A percentile compares a stretch with the other conserved stretches of the same genome.
These are phyloP conservation scores for Nineta flava DNA, from an alignment of 2,888 invertebrate species.

Conservation along the genomic window DNA sequence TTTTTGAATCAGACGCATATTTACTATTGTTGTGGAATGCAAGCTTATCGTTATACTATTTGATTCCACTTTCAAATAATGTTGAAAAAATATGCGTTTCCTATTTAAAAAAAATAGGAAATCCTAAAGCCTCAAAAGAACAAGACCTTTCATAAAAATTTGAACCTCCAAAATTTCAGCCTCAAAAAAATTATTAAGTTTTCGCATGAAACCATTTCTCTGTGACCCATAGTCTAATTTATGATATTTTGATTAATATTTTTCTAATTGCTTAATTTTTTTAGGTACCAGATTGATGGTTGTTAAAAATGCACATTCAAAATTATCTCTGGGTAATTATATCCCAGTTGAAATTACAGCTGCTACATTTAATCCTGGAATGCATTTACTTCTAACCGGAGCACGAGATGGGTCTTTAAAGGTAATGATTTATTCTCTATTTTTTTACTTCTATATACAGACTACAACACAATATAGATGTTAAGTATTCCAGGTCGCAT, in stretches of 20 bases:
- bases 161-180: too few relatives aligned
- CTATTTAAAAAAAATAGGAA: too few relatives aligned
- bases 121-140: too few relatives aligned
- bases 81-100: too few relatives aligned
- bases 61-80: too few relatives aligned
- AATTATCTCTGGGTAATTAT: conserved; percentile 45
- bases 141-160: too few relatives aligned
- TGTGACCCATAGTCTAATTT: neutral
- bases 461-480: too few relatives aligned
- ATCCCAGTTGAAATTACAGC: conserved; percentile 59
- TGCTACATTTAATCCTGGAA: conserved; percentile 57
- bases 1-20: too few relatives aligned
- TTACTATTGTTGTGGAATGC: too few relatives aligned
- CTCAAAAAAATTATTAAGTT: neutral
- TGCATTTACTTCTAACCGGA: conserved; percentile 59
- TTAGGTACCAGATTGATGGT: conserved; percentile 48
- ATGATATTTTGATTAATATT: too few relatives aligned
- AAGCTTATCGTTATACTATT: too few relatives aligned
- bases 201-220: neutral
- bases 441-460: neutral
- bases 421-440: conserved; percentile 18
- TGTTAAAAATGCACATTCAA: conserved; percentile 53
- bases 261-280: conserved; percentile 4
- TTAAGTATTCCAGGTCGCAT: too few relatives aligned
- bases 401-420: conserved; percentile 63